A percentile compares a stretch with the other conserved stretches of the same genome.
Conservation (phyloP, 2,888 invertebrate species). For the Chromoteleia sp. region DNA sequence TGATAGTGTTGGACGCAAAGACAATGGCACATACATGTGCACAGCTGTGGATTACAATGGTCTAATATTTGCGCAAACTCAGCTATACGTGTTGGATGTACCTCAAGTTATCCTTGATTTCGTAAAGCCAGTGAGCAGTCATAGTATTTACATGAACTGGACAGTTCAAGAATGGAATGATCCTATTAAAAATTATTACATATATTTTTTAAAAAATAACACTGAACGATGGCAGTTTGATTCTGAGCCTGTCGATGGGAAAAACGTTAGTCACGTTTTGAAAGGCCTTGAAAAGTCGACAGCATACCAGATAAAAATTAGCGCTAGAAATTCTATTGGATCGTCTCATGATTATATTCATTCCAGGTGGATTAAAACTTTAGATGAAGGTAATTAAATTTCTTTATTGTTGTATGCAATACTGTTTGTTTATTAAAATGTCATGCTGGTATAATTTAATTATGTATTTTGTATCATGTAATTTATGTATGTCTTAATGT, state of each 20-base stretch:
- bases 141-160: conserved; percentile 93
- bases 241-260: conserved; percentile 87
- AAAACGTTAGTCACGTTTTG: conserved; percentile 89
- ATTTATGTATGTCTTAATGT: no score
- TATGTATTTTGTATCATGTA: no score
- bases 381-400: conserved; percentile 85
- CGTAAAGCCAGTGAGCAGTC: conserved; percentile 90
- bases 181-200: conserved; percentile 87
- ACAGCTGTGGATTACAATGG: conserved; percentile 81
- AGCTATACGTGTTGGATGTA: conserved; percentile 88
- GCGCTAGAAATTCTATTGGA: conserved; percentile 89
- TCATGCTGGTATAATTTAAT: no score
- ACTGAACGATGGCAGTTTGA: conserved; percentile 87
- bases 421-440: background rate
- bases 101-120: conserved; percentile 90
- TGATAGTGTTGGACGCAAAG: conserved; percentile 87
- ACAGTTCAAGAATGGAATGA: conserved; percentile 91
- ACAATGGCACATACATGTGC: conserved; percentile 89
- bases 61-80: conserved; percentile 84
- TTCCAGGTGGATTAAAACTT: conserved; percentile 87
- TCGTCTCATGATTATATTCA: conserved; percentile 86
- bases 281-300: conserved; percentile 88
- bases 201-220: conserved; percentile 86
- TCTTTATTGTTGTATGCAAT: background rate
- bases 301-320: conserved; percentile 88